phyloP scores from a whole-genome alignment of 2,888 invertebrate genomes.

The Drosophila testacea region DNA sequence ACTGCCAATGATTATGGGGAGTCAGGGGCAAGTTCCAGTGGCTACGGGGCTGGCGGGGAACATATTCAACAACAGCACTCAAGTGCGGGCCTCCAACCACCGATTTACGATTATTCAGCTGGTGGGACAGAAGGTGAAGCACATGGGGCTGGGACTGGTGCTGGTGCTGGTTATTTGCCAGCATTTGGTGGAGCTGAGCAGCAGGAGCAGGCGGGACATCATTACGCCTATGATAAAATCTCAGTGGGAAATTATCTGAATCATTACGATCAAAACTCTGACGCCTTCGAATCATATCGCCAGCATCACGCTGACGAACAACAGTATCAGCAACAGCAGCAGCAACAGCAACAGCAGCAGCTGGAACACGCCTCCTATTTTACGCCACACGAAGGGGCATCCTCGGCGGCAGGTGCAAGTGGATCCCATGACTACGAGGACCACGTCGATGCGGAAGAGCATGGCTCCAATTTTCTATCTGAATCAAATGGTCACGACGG shows the following conservation, averaged over 20 bases:
- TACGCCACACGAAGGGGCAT: slow-evolving; percentile 29
- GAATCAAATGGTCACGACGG: slow-evolving; percentile 52
- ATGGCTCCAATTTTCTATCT: slow-evolving; percentile 67
- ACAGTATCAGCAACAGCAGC: slow-evolving; percentile 57
- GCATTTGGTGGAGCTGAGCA: slow-evolving; percentile 58
- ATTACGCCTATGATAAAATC: slow-evolving; percentile 80
- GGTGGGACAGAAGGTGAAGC: slow-evolving; percentile 42
- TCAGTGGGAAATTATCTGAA: slow-evolving; percentile 82
- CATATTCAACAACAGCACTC: slow-evolving; percentile 65
- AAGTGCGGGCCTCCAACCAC: slow-evolving; percentile 44
- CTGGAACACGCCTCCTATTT: slow-evolving; percentile 42
- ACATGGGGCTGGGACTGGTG: slow-evolving; percentile 39
- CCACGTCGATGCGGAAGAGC: slow-evolving; percentile 65
- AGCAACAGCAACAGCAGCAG: slow-evolving; percentile 53
- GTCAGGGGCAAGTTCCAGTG: slow-evolving; percentile 15
- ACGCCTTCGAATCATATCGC: slow-evolving; percentile 65
- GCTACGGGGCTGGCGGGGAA: slow-evolving; percentile 45
- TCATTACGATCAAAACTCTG: slow-evolving; percentile 77
- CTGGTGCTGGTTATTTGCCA: slow-evolving; percentile 66
- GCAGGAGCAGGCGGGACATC: slow-evolving; percentile 40
- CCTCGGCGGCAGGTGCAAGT: slow-evolving; percentile 23
- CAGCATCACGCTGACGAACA: slow-evolving; percentile 50
- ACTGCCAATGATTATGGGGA: slow-evolving; percentile 69
- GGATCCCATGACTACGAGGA: slow-evolving; percentile 60
- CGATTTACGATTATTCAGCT: slow-evolving; percentile 76